A percentile compares a stretch with the other conserved stretches of the same genome.
Evolutionary conservation across 2,113 vertebrate species (phyloP).

Genomic region (Campylomormyrus tamandua): DNA sequence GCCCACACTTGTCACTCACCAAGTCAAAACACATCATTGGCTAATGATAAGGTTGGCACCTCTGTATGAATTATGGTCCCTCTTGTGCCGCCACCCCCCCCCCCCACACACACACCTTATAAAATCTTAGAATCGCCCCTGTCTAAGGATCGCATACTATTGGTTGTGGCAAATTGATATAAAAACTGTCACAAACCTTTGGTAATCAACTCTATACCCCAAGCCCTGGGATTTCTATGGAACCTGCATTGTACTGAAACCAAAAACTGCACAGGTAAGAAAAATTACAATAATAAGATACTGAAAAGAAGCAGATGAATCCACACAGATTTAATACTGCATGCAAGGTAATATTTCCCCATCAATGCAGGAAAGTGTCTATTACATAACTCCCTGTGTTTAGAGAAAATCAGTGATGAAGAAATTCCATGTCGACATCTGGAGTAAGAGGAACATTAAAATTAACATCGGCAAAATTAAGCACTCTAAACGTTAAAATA

Average conservation of each 20-base stretch:
- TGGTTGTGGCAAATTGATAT: background rate
- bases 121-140: background rate
- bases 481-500: background rate
- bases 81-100: background rate
- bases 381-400: background rate
- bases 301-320: background rate
- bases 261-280: background rate
- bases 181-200: background rate
- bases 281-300: background rate
- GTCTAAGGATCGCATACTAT: background rate
- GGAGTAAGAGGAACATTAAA: background rate
- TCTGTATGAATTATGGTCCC: background rate
- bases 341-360: background rate
- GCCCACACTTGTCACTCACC: background rate
- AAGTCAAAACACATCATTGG: background rate
- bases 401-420: constrained; percentile 12
- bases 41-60: background rate
- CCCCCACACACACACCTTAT: background rate
- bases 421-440: constrained; percentile 8
- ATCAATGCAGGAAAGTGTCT: background rate
- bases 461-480: background rate
- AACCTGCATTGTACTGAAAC: background rate
- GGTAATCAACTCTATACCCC: background rate
- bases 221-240: background rate
- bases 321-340: constrained; percentile 1